A percentile compares a stretch with the other conserved stretches of the same genome.
These are phyloP conservation scores for Peromyscus melanophrys DNA, from an alignment of 2,797 vertebrate species.

Conservation along the genomic window DNA sequence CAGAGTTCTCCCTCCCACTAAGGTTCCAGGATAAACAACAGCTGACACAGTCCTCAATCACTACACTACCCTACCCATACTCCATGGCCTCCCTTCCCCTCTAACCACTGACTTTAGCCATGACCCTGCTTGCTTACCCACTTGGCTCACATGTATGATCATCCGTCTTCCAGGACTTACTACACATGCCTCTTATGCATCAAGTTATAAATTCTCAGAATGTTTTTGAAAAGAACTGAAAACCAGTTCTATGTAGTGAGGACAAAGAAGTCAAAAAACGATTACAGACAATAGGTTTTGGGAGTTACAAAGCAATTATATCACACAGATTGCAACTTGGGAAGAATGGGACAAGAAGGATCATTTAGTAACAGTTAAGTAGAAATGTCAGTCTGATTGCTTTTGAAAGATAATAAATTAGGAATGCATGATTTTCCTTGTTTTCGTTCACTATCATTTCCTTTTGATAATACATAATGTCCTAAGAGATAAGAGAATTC, in stretches of 20 bases:
- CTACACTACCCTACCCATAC: neutral
- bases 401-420: slow-evolving; percentile 63
- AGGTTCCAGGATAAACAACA: neutral
- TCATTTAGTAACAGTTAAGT: neutral
- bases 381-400: slow-evolving; percentile 47
- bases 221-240: slow-evolving; percentile 66
- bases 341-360: slow-evolving; percentile 70
- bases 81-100: slow-evolving; percentile 15
- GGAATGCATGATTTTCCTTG: neutral
- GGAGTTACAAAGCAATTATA: slow-evolving; percentile 13
- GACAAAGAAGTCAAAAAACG: slow-evolving; percentile 70
- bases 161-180: neutral
- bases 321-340: slow-evolving; percentile 49
- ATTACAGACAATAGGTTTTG: slow-evolving; percentile 65
- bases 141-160: neutral
- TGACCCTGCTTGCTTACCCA: neutral
- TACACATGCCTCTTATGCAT: slow-evolving; percentile 31
- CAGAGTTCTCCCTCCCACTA: too few relatives aligned
- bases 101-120: neutral
- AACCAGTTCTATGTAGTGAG: slow-evolving; percentile 68
- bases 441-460: neutral
- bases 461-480: neutral
- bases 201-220: slow-evolving; percentile 61
- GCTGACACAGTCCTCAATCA: slow-evolving; percentile 60
- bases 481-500: neutral